Percentiles rank a stretch among this genome's conserved stretches.
Conservation (phyloP, 2,113 vertebrate species). For the Ariopsis seemanni region DNA sequence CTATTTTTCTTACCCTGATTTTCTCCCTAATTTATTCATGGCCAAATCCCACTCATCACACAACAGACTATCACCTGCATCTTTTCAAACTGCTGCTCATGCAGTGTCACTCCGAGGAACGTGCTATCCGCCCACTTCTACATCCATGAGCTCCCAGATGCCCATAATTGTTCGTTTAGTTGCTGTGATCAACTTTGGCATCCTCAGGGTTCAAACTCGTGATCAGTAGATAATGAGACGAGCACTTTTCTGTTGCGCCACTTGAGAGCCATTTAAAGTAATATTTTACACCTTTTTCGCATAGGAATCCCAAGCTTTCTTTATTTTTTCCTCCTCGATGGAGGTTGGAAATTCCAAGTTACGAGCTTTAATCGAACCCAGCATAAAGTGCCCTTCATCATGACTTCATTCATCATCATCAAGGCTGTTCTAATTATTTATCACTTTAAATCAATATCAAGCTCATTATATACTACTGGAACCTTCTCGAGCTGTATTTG, state of each 20-base stretch:
- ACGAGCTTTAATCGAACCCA: neutral
- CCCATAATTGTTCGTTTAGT: no score
- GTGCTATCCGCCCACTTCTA: no score
- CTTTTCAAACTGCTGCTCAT: no score
- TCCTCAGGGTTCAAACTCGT: no score
- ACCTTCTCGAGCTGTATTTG: neutral
- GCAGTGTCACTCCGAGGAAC: no score
- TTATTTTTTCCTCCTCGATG: neutral
- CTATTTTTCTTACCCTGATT: neutral
- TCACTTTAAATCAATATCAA: neutral
- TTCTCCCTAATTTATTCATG: neutral
- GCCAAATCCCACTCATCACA: neutral
- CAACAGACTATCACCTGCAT: no score
- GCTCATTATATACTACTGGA: neutral
- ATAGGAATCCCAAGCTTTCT: neutral
- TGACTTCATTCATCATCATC: neutral
- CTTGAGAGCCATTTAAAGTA: no score
- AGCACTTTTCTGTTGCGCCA: no score
- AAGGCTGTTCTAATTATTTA: neutral
- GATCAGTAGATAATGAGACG: no score
- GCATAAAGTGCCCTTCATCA: neutral
- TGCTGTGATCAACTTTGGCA: no score
- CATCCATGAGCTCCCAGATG: no score
- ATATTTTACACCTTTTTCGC: no score
- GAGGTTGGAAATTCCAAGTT: neutral